Evolutionary conservation across 2,797 vertebrate genomes (phyloP).

Genomic region (Amazonetta brasiliensis): DNA sequence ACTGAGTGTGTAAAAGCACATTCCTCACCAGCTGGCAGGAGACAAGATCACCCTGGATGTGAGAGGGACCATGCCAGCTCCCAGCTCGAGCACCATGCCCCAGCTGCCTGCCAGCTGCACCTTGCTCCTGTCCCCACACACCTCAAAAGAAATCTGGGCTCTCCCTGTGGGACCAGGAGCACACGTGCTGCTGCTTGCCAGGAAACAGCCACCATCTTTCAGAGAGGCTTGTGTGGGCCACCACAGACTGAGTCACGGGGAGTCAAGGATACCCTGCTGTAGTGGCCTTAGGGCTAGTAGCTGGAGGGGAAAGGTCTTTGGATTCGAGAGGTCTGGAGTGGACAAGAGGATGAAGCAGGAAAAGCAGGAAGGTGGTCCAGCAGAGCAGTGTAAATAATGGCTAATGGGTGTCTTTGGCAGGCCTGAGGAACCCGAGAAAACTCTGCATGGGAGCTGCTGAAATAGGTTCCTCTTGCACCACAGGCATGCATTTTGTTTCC

Average conservation of each 20-base stretch:
- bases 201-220: background rate
- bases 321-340: background rate
- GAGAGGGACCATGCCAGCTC: background rate
- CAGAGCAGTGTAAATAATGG: background rate
- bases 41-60: background rate
- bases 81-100: background rate
- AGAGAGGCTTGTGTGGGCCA: background rate
- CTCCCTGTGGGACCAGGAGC: background rate
- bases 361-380: background rate
- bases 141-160: background rate
- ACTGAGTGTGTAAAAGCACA: background rate
- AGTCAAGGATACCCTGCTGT: background rate
- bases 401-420: background rate
- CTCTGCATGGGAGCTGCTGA: background rate
- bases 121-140: rapidly evolving
- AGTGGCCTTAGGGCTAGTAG: background rate
- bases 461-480: background rate
- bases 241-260: background rate
- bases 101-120: background rate
- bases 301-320: background rate
- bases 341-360: background rate
- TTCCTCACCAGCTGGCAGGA: background rate
- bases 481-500: background rate
- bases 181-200: background rate
- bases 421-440: background rate